Percentiles rank a stretch among this genome's conserved stretches.
Evolutionary conservation across 2,888 invertebrate genomes (phyloP).

Genomic region (Mycalesis mineus): DNA sequence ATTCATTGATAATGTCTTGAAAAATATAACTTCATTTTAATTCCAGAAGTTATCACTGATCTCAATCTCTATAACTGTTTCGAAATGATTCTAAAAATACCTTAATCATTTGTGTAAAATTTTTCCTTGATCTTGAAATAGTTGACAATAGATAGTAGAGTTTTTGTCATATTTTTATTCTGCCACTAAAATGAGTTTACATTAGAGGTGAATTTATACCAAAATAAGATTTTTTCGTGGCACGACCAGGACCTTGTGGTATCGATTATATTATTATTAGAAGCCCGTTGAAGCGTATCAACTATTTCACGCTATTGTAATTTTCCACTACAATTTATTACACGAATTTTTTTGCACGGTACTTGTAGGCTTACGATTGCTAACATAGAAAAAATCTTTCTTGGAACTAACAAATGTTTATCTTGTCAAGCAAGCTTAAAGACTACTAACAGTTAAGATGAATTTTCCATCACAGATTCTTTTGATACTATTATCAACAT

Average conservation of each 20-base stretch:
- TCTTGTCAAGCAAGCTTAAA: too few species aligned
- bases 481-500: too few species aligned
- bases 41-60: not conserved
- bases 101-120: not conserved
- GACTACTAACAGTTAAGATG: too few species aligned
- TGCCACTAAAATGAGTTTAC: not conserved
- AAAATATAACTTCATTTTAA: too few species aligned
- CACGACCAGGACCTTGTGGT: not conserved
- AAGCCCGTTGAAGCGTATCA: not conserved
- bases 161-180: not conserved
- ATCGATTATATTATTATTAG: not conserved
- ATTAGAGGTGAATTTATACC: not conserved
- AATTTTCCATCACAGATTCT: too few species aligned
- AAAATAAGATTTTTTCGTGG: not conserved
- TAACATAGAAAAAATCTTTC: too few species aligned
- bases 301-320: constrained; percentile 2
- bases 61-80: not conserved
- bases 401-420: too few species aligned
- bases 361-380: not conserved
- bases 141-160: not conserved
- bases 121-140: constrained; percentile 3
- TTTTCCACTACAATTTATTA: not conserved
- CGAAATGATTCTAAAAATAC: not conserved
- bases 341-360: not conserved
- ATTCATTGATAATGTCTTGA: too few species aligned